Conservation (phyloP, 2,888 invertebrate species). For the Subacronicta megacephala region DNA sequence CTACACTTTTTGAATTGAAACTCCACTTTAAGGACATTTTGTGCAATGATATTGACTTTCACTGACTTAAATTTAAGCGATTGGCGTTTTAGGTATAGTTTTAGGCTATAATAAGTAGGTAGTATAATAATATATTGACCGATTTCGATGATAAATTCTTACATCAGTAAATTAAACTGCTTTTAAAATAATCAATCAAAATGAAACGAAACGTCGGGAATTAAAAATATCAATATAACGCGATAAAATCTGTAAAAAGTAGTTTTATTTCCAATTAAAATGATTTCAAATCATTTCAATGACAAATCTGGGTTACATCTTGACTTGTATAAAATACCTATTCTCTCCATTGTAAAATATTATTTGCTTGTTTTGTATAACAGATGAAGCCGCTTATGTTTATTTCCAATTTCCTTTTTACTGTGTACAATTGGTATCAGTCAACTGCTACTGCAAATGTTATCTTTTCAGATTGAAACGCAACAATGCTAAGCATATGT, state of each 20-base stretch:
- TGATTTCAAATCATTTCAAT: too few relatives aligned
- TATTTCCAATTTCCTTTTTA: slow-evolving; percentile 30
- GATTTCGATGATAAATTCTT: too few relatives aligned
- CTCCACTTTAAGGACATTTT: slow-evolving; percentile 33
- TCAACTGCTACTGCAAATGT: slow-evolving; percentile 25
- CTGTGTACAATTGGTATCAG: background rate
- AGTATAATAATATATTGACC: too few relatives aligned
- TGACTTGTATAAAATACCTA: too few relatives aligned
- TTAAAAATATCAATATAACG: too few relatives aligned
- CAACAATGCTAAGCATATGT: slow-evolving; percentile 38
- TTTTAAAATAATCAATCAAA: too few relatives aligned
- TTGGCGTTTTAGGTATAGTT: background rate
- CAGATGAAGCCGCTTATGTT: slow-evolving; percentile 8
- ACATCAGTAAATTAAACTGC: too few relatives aligned
- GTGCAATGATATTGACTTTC: slow-evolving; percentile 10
- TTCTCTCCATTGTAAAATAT: background rate
- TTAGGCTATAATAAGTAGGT: too few relatives aligned
- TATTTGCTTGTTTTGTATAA: background rate
- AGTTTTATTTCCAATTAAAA: too few relatives aligned
- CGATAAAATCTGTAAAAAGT: too few relatives aligned
- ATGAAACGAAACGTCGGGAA: too few relatives aligned
- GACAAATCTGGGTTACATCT: too few relatives aligned
- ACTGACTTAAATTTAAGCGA: background rate
- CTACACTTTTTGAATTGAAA: slow-evolving; percentile 47
- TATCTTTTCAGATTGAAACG: slow-evolving; percentile 33